phyloP scores from a whole-genome alignment of 2,888 invertebrate genomes.

The Toxonevra muliebris region DNA sequence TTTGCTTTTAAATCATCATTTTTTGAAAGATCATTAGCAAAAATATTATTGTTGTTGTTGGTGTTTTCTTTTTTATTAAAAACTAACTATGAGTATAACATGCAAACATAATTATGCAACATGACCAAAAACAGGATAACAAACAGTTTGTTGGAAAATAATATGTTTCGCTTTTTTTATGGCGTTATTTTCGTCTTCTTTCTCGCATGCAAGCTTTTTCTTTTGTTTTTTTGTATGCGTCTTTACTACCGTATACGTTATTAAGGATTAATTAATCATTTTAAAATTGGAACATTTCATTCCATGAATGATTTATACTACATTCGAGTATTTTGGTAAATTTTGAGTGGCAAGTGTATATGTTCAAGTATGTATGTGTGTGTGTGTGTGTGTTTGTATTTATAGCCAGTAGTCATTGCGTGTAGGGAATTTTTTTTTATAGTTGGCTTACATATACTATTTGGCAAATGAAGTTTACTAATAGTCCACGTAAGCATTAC shows the following conservation, averaged over 20 bases:
- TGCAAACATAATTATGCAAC: constrained; percentile 24
- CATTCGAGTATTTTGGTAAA: too few species aligned
- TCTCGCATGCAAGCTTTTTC: neutral
- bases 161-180: constrained; percentile 17
- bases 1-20: constrained; percentile 17
- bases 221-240: neutral
- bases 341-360: too few species aligned
- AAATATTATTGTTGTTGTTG: constrained; percentile 1
- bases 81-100: neutral
- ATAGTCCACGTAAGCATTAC: too few species aligned
- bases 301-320: neutral
- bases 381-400: too few species aligned
- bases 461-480: too few species aligned
- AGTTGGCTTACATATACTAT: too few species aligned
- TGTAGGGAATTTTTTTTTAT: too few species aligned
- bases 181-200: neutral
- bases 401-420: too few species aligned
- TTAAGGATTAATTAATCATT: constrained; percentile 32
- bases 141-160: constrained; percentile 6
- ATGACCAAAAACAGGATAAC: neutral
- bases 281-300: constrained; percentile 26
- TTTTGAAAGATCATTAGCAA: constrained; percentile 8
- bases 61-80: too few species aligned
- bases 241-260: constrained; percentile 24
- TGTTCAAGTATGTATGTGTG: too few species aligned